Evolutionary conservation across 2,797 vertebrate genomes (phyloP), one percentile per base, ranked within the genome.

Genomic region (Carapus acus): DNA sequence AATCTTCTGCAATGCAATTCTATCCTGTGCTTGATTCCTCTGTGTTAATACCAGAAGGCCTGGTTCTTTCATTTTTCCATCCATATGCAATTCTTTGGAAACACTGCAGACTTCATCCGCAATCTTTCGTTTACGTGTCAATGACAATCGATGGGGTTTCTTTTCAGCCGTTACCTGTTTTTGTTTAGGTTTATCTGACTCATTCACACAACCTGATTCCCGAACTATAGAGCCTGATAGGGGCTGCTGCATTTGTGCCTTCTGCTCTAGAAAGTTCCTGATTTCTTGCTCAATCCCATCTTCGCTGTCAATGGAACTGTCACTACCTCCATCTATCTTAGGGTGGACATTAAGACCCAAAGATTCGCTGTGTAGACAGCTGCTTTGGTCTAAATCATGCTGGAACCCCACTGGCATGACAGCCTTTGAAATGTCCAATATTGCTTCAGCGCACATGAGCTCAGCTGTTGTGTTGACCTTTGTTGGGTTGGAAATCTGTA

Each of bases 201-300:
- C 65, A 49, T 70, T 74, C 14, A 36, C 3, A 45, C 36, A 31
- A 18, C 8, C 41, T 37, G 60, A 31, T 19, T 65, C 62, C 41
- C 50, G 58, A 46, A 45, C 41, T 2, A 8, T 44, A 2, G 78
- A 33, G 18, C 60, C 54, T 9, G 84, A 21, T 31, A 73, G 71
- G 48, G 85, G 70, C 42, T 82, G 79, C 53, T 87, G 88, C 1
- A 90, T 82, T 78, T 92, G 92, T 0, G 93, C 94, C 78, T 96
- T 98, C 70, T 90, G 88, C 62, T 95, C 95, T 40, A 99, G 78
- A 68, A 96, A 99, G 0, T 85, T 91, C 46, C 86, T 82, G 76
- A 99, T 99, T 77, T 98, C 95, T 70, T 90, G 93, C 73, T 99
- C 95, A 6, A 98, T 98, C 24, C 96, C 93, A 27, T 99, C 94